Percentiles rank a stretch among this genome's conserved stretches.
phyloP scores from a whole-genome alignment of 1,140 invertebrate genomes.

The Linepithema humile region DNA sequence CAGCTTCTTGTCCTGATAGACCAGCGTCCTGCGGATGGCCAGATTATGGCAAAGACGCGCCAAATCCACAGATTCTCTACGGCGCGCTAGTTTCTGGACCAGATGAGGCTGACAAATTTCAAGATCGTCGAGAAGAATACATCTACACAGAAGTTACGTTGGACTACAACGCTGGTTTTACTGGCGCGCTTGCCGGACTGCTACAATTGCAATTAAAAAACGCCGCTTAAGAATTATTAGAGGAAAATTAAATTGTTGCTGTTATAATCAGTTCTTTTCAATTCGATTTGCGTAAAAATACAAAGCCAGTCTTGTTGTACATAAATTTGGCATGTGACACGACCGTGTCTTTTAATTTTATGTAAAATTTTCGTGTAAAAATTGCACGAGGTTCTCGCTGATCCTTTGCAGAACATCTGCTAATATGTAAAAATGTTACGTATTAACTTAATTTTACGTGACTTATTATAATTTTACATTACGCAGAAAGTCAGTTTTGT shows the following conservation, averaged over 20 bases:
- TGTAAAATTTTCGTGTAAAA: background rate
- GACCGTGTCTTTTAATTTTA: too few relatives aligned
- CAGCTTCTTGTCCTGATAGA: conserved; percentile 85
- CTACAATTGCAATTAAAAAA: conserved; percentile 71
- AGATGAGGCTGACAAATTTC: conserved; percentile 84
- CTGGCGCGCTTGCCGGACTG: conserved; percentile 83
- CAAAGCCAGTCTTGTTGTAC: too few relatives aligned
- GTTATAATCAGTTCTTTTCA: background rate
- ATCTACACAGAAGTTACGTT: conserved; percentile 86
- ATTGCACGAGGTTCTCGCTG: background rate
- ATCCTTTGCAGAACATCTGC: background rate
- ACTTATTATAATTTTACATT: conserved; percentile 7
- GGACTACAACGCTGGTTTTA: conserved; percentile 87
- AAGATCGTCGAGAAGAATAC: conserved; percentile 85
- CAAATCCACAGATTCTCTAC: conserved; percentile 85
- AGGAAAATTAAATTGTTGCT: background rate
- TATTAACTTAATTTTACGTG: background rate
- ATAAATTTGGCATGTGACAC: too few relatives aligned
- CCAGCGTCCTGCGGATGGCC: conserved; percentile 85
- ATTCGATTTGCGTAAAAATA: background rate
- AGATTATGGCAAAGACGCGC: conserved; percentile 79
- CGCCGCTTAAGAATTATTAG: background rate
- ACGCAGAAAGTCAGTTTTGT: background rate
- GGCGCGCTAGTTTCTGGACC: conserved; percentile 87
- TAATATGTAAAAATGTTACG: background rate